Base-by-base conservation (phyloP, 1,140 invertebrate species). In the Drusus annulatus region DNA sequence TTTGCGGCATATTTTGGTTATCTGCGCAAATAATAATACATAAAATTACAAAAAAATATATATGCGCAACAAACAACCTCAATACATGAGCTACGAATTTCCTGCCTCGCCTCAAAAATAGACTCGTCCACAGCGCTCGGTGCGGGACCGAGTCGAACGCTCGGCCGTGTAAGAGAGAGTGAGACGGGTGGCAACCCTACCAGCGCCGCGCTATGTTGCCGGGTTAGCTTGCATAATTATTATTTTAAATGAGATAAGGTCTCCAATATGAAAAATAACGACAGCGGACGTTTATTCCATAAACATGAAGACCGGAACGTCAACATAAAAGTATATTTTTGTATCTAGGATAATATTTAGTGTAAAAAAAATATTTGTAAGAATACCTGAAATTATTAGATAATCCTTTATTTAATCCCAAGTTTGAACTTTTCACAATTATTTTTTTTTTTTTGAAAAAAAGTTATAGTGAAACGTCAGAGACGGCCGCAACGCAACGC, bases 121-220 rank as follows among this genome's bases (percentile, higher is more conserved):
- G 79, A 83, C 82, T 83, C 82, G 82, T 79, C 82, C 82, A 71
- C 13, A 10, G 58, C 76, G 68, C 69, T 78, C 60, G 58, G 21
- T n/a, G 63, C 31, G 52, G 16, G 79, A 83, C 58, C 23, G 79
- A 79, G 82, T 76, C 36, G 58, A 25, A 63, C 19, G 36, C 19
- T 10, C 50, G 31, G 58, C 45, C 62, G n/a, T 21, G 45, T 25
- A 63, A 4, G 79, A 8, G 60, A 23, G 81, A 83, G 31, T 17
- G 81, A 80, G 82, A 80, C 73, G 73, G 52, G 19, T 2, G 76
- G 19, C 82, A 74, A 83, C 82, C 82, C 82, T 76, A 76, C 78
- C 69, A 79, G 74, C 69, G 36, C n/a, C 58, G 13, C 16, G 52
- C 71, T 23, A 65, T 50, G 78, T 79, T 79, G 78, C 78, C 78